Evolutionary conservation across 2,888 invertebrate genomes (phyloP), one percentile per base, ranked within the genome.

Genomic region (Eilema griseolum): DNA sequence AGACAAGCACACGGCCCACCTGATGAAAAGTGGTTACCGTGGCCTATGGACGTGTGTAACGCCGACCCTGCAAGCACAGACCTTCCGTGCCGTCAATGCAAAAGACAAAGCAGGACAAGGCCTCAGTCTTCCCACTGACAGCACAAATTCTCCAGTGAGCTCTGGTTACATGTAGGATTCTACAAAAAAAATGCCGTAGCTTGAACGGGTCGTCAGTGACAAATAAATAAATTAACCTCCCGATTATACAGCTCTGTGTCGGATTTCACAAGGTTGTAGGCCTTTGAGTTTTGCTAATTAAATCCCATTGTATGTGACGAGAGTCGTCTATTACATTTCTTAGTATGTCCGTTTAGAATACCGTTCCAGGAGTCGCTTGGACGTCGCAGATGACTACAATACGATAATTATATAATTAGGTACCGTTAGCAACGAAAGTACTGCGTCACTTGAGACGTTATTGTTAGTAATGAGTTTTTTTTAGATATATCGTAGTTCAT

Each of bases 301-400:
- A 52, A 52, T 52, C 20, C 52, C 52, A 52, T 52, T 52, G 52
- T 52, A 52, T 52, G 52, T 52, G 52, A 52, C 52, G 52, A 52
- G 52, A 52, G 52, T 52, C 52, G n/a, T 2, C n/a, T 52, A 10
- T 52, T n/a, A 52, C 52, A n/a, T 52, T n/a, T 52, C 52, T 52
- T 4, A 52, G n/a, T 52, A 52, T 52, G n/a, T 52, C 52, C 52
- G 52, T n/a, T 52, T n/a, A 46, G 46, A 46, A 46, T 46, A 46
- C 46, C 46, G 46, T 16, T 46, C 46, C 5, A 46, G 46, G 20
- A 46, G 16, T 46, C 46, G 16, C 20, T 46, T 46, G 20, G 20
- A 20, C 7, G 20, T 20, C 46, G 46, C 5, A 46, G 46, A 46
- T 7, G 20, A 46, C 41, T 37, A 41, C 46, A 46, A 46, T 46